phyloP scores from a whole-genome alignment of 2,888 invertebrate species.

The Orthosia cruda region DNA sequence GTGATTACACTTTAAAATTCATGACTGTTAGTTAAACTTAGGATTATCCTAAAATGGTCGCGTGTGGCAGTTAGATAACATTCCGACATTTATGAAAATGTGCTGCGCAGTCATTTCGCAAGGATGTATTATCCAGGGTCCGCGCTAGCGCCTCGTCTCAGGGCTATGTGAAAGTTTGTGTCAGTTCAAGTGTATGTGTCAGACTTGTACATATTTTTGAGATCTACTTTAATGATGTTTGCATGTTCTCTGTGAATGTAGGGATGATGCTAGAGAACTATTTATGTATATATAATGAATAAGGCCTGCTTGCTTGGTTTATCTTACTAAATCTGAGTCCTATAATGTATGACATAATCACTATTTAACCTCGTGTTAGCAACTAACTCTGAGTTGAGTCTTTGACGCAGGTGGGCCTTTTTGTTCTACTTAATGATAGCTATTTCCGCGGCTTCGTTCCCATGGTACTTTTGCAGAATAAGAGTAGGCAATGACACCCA shows the following conservation, averaged over 20 bases:
- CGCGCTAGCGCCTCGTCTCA: conserved; percentile 26
- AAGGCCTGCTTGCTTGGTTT: no score
- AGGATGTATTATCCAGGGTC: conserved; percentile 61
- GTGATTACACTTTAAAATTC: conserved; percentile 28
- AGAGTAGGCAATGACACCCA: no score
- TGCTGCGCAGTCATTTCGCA: conserved; percentile 51
- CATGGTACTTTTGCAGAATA: no score
- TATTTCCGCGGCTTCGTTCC: no score
- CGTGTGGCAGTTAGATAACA: conserved; percentile 47
- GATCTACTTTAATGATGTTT: conserved; percentile 35
- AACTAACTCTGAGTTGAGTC: no score
- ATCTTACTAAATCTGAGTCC: no score
- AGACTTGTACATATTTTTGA: conserved; percentile 35
- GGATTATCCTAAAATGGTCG: conserved; percentile 50
- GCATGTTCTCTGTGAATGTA: not conserved
- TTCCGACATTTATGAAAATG: conserved; percentile 63
- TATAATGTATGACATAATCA: no score
- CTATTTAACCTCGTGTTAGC: no score
- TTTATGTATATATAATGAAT: no score
- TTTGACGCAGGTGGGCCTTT: no score
- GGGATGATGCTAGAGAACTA: not conserved
- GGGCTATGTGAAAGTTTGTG: conserved; percentile 8
- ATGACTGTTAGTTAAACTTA: conserved; percentile 37
- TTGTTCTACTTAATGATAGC: no score
- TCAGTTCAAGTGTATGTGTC: conserved; percentile 14